Evolutionary conservation across 1,140 invertebrate species (phyloP).

Genomic region (Camponotus pennsylvanicus): DNA sequence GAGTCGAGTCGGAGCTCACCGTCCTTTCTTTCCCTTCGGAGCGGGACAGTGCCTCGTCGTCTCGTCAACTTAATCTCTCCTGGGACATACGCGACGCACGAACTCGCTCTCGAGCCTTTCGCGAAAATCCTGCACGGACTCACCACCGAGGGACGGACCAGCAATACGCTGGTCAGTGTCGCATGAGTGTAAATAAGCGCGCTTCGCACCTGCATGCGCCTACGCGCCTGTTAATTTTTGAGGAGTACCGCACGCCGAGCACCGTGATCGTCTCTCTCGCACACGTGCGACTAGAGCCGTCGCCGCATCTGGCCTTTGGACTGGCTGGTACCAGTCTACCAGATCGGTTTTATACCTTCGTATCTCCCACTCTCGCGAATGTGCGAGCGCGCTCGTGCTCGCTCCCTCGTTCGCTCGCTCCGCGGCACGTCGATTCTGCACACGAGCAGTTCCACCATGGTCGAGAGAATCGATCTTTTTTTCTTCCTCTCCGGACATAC

Average conservation of each 20-base stretch:
- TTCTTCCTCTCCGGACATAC: constrained; percentile 75
- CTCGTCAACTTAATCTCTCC: neutral
- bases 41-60: constrained; percentile 54
- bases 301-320: constrained; percentile 84
- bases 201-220: neutral
- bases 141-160: constrained; percentile 67
- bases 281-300: constrained; percentile 85
- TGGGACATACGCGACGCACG: neutral
- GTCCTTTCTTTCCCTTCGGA: constrained; percentile 65
- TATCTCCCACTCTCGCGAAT: constrained; percentile 82
- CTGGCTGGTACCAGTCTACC: constrained; percentile 80
- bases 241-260: constrained; percentile 79
- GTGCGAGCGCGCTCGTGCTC: constrained; percentile 42
- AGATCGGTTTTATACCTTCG: constrained; percentile 86
- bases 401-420: constrained; percentile 23
- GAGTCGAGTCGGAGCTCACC: constrained; percentile 37
- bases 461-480: constrained; percentile 70
- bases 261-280: constrained; percentile 84
- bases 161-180: constrained; percentile 27
- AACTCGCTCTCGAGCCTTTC: neutral
- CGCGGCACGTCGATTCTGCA: constrained; percentile 67
- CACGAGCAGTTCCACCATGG: constrained; percentile 66
- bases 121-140: constrained; percentile 83
- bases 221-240: neutral
- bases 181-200: neutral